Evolutionary conservation across 2,113 vertebrate genomes (phyloP), one percentile per base, ranked within the genome.

Genomic region (Mirounga angustirostris): DNA sequence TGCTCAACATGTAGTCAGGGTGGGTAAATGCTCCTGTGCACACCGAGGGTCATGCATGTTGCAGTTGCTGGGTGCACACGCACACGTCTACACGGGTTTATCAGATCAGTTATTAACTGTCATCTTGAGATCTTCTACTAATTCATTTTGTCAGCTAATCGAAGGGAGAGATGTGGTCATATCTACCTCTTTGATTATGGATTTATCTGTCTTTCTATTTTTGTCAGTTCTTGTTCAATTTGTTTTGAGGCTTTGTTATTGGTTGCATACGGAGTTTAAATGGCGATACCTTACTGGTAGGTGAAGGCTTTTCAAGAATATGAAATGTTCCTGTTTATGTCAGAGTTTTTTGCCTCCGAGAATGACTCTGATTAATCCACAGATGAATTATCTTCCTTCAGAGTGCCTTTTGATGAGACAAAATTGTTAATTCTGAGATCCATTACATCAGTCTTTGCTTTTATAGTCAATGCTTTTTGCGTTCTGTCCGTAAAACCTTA

Each of bases 81-180:
- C 43, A 2, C 87, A 12, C 0, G 22, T 61, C 16, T 2, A 0
- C 46, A 0, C 3, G 1, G 26, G 4, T 26, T 26, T 46, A 3
- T 52, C 12, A 4, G 4, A 3, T 6, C 16, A n/a, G 30, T 8
- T 40, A 18, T 24, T 24, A 22, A 11, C 11, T 26, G 18, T 33
- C 28, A 1, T 2, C 52, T 11, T 50, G 11, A 26, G 5, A 61
- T 56, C 46, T 36, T 40, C 14, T 22, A 16, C 33, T 50, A 14
- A 59, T 71, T 71, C 52, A 6, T 67, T n/a, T 50, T 52, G 28
- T 63, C 43, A 61, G 21, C 59, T n/a, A 18, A 11, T 78, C 21
- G 33, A n/a, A 61, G n/a, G 8, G 56, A 78, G 73, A n/a, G 13
- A 16, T 26, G 40, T 50, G 56, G 56, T 15, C 16, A 0, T 18